phyloP scores from a whole-genome alignment of 2,113 vertebrate genomes.

The Indri indri region DNA sequence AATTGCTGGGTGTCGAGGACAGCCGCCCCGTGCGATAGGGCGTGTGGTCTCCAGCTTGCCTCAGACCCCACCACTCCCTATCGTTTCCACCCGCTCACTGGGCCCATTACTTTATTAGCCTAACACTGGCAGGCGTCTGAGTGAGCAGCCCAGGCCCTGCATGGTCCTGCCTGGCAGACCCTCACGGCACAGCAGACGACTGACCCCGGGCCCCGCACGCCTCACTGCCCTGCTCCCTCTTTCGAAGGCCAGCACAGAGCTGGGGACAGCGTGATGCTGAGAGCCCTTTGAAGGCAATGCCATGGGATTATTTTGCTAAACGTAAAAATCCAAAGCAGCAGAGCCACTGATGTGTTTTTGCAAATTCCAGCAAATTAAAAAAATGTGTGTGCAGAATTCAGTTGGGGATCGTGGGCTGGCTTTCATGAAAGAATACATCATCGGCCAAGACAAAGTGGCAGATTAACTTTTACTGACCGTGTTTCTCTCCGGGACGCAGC shows the following conservation, averaged over 20 bases:
- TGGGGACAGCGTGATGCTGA: background rate
- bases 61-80: background rate
- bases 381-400: conserved; percentile 67
- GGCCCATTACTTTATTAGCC: background rate
- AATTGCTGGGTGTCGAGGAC: background rate
- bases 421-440: conserved; percentile 71
- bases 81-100: background rate
- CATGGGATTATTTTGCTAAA: conserved; percentile 70
- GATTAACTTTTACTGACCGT: conserved; percentile 77
- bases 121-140: background rate
- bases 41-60: background rate
- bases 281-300: conserved; percentile 58
- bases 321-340: conserved; percentile 66
- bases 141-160: background rate
- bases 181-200: rapidly evolving
- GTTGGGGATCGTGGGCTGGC: conserved; percentile 37
- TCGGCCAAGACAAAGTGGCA: conserved; percentile 68
- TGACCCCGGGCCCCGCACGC: rapidly evolving
- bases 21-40: background rate
- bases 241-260: background rate
- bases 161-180: background rate
- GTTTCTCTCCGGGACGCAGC: conserved; percentile 74
- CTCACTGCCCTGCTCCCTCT: background rate
- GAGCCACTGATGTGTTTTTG: conserved; percentile 60
- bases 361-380: conserved; percentile 73